Conservation (phyloP, 2,113 vertebrate genomes). For the Gasterosteus aculeatus region DNA sequence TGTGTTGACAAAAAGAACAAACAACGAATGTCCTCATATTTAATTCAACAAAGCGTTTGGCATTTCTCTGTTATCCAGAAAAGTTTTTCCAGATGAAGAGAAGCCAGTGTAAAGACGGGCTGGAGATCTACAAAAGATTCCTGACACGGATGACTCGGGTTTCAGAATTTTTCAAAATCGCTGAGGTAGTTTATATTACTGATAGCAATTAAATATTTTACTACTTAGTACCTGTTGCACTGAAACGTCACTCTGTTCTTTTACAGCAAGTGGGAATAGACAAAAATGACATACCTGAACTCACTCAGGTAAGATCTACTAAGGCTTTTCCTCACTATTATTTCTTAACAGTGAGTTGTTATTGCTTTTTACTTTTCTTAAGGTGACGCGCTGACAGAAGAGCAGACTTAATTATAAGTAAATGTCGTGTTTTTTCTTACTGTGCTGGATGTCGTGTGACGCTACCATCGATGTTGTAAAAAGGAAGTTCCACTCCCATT, state of each 20-base stretch:
- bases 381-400: constrained; percentile 51
- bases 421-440: constrained; percentile 49
- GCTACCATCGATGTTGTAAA: background rate
- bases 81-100: constrained; percentile 99
- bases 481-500: constrained; percentile 30
- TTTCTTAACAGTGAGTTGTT: background rate
- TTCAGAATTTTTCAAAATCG: constrained; percentile 98
- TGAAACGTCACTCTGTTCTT: constrained; percentile 41
- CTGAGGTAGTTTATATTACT: constrained; percentile 84
- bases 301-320: constrained; percentile 89
- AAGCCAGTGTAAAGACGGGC: constrained; percentile 97
- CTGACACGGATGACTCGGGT: constrained; percentile 97
- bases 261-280: constrained; percentile 98
- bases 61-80: constrained; percentile 78
- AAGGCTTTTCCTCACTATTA: background rate
- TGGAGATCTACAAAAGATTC: constrained; percentile 99
- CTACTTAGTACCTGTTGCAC: constrained; percentile 7
- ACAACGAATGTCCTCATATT: background rate
- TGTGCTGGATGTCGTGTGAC: constrained; percentile 53
- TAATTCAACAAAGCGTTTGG: background rate
- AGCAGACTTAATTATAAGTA: too few relatives aligned
- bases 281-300: constrained; percentile 98
- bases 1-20: constrained; percentile 1
- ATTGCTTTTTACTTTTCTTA: constrained; percentile 1
- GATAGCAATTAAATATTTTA: background rate